phyloP scores from a whole-genome alignment of 2,797 vertebrate genomes.

The Oreochromis mossambicus region DNA sequence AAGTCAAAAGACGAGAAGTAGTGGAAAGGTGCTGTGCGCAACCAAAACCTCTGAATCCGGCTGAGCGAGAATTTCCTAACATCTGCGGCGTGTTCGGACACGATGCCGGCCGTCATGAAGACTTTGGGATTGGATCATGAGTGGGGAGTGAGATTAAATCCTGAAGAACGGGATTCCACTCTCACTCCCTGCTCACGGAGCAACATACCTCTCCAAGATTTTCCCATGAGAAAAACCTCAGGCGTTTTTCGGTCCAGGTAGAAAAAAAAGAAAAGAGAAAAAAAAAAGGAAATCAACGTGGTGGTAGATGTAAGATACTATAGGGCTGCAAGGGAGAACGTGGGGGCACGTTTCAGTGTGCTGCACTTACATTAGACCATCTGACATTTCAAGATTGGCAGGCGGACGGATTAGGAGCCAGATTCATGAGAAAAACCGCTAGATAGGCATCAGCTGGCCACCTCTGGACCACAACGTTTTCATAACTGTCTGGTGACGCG shows the following conservation, averaged over 20 bases:
- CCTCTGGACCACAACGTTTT: slow-evolving; percentile 2
- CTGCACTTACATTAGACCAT: neutral
- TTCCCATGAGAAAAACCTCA: slow-evolving; percentile 75
- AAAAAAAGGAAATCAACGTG: neutral
- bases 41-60: slow-evolving; percentile 46
- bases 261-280: neutral
- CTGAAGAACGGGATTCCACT: slow-evolving; percentile 72
- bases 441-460: slow-evolving; percentile 41
- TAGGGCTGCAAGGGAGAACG: neutral
- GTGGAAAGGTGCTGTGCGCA: neutral
- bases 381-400: neutral
- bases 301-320: slow-evolving; percentile 2
- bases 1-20: neutral
- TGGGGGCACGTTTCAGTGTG: neutral
- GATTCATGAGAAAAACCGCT: slow-evolving; percentile 40
- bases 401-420: slow-evolving; percentile 4
- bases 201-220: slow-evolving; percentile 67
- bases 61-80: slow-evolving; percentile 58
- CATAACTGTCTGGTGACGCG: neutral
- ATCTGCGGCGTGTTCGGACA: slow-evolving; percentile 49
- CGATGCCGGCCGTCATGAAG: slow-evolving; percentile 25
- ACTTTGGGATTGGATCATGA: slow-evolving; percentile 43
- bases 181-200: slow-evolving; percentile 59
- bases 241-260: slow-evolving; percentile 56
- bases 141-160: slow-evolving; percentile 57